phyloP scores from a whole-genome alignment of 2,113 vertebrate genomes.

The Chionodraco myersi region DNA sequence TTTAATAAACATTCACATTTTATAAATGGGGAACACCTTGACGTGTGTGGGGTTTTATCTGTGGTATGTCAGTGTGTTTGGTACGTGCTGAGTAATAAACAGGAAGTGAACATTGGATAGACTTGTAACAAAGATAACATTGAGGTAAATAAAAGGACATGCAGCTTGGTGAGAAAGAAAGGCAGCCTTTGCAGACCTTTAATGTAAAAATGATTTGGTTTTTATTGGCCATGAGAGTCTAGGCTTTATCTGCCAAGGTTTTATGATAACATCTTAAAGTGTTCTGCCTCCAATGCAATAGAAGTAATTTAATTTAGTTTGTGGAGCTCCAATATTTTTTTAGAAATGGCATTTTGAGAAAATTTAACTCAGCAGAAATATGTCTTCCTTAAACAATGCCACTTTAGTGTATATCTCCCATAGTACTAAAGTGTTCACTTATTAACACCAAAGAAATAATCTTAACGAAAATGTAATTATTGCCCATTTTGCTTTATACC shows the following conservation, averaged over 20 bases:
- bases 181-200: neutral
- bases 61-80: neutral
- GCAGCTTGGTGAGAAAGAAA: constrained; percentile 3
- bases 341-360: neutral
- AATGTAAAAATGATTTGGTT: neutral
- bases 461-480: neutral
- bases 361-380: neutral
- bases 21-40: constrained; percentile 74
- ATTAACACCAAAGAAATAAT: neutral
- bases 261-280: neutral
- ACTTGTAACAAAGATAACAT: constrained; percentile 1
- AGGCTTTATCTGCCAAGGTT: constrained; percentile 1
- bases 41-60: constrained; percentile 17
- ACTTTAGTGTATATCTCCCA: no score
- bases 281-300: neutral
- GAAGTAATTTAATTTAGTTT: neutral
- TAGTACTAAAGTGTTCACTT: neutral
- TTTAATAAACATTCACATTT: constrained; percentile 88
- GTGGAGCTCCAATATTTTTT: neutral
- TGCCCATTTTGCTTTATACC: neutral
- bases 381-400: neutral
- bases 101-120: neutral
- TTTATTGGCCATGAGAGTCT: neutral
- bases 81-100: neutral
- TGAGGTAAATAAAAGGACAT: neutral